Percentiles rank a stretch among this genome's conserved stretches.
Evolutionary conservation across 2,797 vertebrate genomes (phyloP).

Genomic region (Sebastolobus altivelis): DNA sequence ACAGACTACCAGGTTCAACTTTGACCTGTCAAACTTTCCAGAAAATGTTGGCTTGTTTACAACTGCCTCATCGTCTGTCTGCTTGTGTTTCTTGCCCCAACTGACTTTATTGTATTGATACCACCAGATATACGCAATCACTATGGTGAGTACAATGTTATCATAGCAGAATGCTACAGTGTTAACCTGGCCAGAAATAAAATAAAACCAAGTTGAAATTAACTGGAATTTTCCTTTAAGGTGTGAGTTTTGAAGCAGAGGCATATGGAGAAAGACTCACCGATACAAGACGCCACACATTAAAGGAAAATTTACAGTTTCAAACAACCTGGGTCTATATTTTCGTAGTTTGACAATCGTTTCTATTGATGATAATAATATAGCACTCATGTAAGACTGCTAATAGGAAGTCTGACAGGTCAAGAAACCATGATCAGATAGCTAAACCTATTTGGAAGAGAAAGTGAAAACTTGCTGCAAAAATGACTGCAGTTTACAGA

Average conservation of each 20-base stretch:
- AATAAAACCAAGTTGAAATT: background rate
- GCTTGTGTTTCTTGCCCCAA: background rate
- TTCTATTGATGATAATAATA: background rate
- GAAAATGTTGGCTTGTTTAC: no score
- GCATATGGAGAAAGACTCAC: background rate
- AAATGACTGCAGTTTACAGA: background rate
- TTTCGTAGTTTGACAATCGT: background rate
- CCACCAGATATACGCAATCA: no score
- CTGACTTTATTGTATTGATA: background rate
- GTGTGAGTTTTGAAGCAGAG: slow-evolving; percentile 29
- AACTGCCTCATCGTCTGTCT: background rate
- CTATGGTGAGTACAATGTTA: background rate
- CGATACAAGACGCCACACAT: background rate
- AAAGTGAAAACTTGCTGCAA: background rate
- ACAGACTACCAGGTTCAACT: no score
- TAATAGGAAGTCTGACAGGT: background rate
- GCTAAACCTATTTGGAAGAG: background rate
- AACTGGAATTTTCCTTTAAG: background rate
- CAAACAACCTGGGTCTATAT: background rate
- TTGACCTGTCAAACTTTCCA: no score
- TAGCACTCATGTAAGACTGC: background rate
- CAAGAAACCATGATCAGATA: no score
- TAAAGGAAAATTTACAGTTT: background rate
- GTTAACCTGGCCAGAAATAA: background rate
- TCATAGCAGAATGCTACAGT: no score